Evolutionary conservation across 2,113 vertebrate species (phyloP).

Genomic region (Emberiza fucata): DNA sequence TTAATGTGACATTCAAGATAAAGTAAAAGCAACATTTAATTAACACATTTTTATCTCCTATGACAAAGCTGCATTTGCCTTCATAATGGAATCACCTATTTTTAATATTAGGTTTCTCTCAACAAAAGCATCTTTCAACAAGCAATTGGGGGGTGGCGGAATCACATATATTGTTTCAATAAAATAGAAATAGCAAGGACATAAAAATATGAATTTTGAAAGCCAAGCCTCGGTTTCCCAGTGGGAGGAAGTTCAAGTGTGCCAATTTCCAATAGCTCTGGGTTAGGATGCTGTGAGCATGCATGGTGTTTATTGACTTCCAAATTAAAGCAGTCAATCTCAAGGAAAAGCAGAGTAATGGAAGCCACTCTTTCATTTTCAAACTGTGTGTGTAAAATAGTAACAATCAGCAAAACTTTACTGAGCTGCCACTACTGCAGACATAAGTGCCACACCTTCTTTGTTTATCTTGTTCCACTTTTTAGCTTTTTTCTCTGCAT

Average conservation of each 20-base stretch:
- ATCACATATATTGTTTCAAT: constrained; percentile 10
- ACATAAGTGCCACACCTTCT: background rate
- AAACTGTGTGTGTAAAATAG: background rate
- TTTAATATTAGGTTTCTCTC: background rate
- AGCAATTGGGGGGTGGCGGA: fast-evolving
- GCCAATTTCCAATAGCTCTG: constrained; percentile 45
- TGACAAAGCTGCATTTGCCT: background rate
- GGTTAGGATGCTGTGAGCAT: constrained; percentile 40
- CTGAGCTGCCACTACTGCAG: background rate
- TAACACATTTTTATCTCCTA: background rate
- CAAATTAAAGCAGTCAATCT: constrained; percentile 57
- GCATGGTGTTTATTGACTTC: constrained; percentile 59
- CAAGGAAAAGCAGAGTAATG: background rate
- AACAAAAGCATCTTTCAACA: background rate
- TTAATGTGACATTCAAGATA: constrained; percentile 4
- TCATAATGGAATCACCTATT: background rate
- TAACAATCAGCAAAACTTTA: background rate
- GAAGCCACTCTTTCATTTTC: background rate
- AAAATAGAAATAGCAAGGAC: background rate
- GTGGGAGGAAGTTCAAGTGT: constrained; percentile 37
- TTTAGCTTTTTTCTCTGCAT: background rate
- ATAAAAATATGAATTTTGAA: constrained; percentile 48
- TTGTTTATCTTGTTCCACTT: background rate
- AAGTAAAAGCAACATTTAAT: constrained; percentile 20
- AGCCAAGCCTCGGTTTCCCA: background rate